These are phyloP conservation scores for Gymnorhina tibicen DNA, from an alignment of 2,113 vertebrate genomes.

Conservation along the genomic window DNA sequence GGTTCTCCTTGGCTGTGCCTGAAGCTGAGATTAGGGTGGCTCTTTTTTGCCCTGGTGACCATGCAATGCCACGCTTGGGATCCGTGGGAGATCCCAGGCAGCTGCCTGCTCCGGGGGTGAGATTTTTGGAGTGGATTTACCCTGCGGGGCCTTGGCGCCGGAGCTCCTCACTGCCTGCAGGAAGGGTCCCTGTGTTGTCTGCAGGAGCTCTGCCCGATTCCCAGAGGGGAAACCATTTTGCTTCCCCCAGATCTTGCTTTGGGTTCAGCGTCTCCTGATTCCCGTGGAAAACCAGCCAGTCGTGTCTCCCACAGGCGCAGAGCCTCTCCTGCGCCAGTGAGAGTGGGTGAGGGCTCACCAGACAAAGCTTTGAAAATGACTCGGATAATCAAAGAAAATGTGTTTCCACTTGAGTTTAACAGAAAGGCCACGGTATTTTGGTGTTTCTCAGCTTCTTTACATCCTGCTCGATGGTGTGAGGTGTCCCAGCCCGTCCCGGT, in stretches of 20 bases:
- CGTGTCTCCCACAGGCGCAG: fast-evolving
- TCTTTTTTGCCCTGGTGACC: background rate
- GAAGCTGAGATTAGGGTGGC: background rate
- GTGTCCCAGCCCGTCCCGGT: background rate
- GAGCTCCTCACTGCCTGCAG: background rate
- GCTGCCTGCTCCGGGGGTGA: fast-evolving
- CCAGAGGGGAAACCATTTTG: fast-evolving
- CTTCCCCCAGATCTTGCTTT: background rate
- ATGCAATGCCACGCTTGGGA: fast-evolving
- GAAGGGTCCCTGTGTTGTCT: fast-evolving
- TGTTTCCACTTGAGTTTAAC: background rate
- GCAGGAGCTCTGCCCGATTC: background rate
- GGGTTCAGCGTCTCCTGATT: background rate
- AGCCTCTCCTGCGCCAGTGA: background rate
- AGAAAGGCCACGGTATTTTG: fast-evolving
- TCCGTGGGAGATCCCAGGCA: background rate
- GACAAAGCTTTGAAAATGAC: background rate
- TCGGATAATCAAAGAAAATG: background rate
- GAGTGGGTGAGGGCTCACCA: background rate
- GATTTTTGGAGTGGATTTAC: background rate
- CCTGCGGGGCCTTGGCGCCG: background rate
- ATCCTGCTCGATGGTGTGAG: background rate
- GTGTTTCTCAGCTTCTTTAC: background rate
- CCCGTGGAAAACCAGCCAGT: fast-evolving
- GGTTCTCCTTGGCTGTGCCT: background rate